phyloP scores from a whole-genome alignment of 1,140 invertebrate species.

The Tetragnatha versicolor region DNA sequence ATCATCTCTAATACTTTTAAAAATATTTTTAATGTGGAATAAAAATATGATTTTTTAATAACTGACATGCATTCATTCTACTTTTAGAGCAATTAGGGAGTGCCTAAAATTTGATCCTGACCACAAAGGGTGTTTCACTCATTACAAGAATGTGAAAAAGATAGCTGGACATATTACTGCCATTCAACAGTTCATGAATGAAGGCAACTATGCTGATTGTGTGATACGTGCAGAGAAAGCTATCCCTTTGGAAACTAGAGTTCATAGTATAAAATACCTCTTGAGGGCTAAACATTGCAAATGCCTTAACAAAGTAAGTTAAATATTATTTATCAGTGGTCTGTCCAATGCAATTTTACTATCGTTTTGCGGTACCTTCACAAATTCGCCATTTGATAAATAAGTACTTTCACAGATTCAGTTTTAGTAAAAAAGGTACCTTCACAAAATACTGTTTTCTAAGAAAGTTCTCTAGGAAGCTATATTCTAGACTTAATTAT shows the following conservation, averaged over 20 bases:
- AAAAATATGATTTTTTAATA: not conserved
- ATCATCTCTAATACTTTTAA: not conserved
- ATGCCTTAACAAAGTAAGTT: constrained; percentile 64
- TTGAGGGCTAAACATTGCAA: constrained; percentile 69
- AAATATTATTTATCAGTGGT: too few species aligned
- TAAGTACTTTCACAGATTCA: too few species aligned
- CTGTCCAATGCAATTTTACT: too few species aligned
- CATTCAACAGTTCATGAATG: constrained; percentile 75
- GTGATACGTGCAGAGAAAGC: constrained; percentile 74
- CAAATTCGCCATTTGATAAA: too few species aligned
- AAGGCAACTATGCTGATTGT: constrained; percentile 78
- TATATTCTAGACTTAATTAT: too few species aligned
- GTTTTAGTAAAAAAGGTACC: too few species aligned
- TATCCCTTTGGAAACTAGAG: constrained; percentile 74
- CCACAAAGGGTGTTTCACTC: constrained; percentile 93
- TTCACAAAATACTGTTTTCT: too few species aligned
- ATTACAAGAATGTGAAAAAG: constrained; percentile 97
- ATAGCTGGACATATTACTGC: constrained; percentile 84
- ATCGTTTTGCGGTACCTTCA: too few species aligned
- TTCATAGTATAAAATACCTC: constrained; percentile 76
- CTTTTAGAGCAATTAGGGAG: constrained; percentile 86
- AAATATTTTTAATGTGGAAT: not conserved
- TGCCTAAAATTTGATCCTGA: constrained; percentile 98
- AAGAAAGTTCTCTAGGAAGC: too few species aligned
- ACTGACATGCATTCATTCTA: not conserved